phyloP scores from a whole-genome alignment of 2,888 invertebrate genomes.

The Ethmia dodecea region DNA sequence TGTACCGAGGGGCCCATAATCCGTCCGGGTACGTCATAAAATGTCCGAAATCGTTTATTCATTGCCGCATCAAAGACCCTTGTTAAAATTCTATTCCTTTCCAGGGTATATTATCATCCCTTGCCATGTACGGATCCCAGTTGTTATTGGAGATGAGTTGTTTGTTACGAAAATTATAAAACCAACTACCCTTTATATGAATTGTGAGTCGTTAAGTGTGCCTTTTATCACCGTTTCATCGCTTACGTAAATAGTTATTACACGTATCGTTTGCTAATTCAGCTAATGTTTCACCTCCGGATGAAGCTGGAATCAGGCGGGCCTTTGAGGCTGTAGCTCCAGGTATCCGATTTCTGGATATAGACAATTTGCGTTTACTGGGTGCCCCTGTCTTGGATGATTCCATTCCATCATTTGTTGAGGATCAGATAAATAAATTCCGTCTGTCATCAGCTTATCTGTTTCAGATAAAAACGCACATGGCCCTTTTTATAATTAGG shows the following conservation, averaged over 20 bases:
- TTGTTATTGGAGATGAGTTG: too few species aligned
- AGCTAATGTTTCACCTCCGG: background rate
- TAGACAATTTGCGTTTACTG: too few species aligned
- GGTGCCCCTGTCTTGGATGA: too few species aligned
- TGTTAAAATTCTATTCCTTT: conserved; percentile 56
- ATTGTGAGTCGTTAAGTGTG: background rate
- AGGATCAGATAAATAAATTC: too few species aligned
- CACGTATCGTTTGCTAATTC: background rate
- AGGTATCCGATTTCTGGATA: too few species aligned
- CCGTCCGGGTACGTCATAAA: conserved; percentile 47
- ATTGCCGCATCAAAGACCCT: conserved; percentile 57
- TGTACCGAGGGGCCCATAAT: conserved; percentile 26
- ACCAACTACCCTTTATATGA: too few species aligned
- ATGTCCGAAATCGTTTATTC: conserved; percentile 62
- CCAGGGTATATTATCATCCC: conserved; percentile 29
- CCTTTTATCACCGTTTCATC: background rate
- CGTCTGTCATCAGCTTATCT: too few species aligned
- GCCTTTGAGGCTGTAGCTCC: too few species aligned
- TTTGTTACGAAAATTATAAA: too few species aligned
- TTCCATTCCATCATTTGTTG: too few species aligned
- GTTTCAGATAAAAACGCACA: too few species aligned
- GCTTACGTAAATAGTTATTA: background rate
- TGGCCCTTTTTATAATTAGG: too few species aligned
- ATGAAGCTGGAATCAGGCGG: background rate
- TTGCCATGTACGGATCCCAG: conserved; percentile 27